Percentiles rank a stretch among this genome's conserved stretches.
Conservation (phyloP, 2,888 invertebrate genomes). For the Leucoptera coffeella region DNA sequence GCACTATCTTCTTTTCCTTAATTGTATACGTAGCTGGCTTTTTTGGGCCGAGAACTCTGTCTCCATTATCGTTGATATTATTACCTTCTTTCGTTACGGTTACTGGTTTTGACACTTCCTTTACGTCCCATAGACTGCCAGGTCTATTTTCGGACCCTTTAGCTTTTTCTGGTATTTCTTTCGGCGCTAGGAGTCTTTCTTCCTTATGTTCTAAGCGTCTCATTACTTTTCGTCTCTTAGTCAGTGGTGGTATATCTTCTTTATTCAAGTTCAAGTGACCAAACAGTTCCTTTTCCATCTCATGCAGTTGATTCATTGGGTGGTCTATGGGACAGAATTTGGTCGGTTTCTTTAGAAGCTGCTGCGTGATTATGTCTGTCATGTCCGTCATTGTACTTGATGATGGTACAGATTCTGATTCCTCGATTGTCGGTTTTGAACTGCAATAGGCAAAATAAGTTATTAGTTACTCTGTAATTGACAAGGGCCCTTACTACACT, state of each 20-base stretch:
- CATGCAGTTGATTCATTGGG: constrained; percentile 47
- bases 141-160: constrained; percentile 10
- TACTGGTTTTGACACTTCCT: constrained; percentile 13
- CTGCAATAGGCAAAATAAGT: no score
- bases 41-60: constrained; percentile 18
- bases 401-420: no score
- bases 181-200: constrained; percentile 17
- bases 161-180: constrained; percentile 10
- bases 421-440: no score
- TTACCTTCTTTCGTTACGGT: no score
- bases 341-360: constrained; percentile 12
- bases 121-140: constrained; percentile 39
- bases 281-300: constrained; percentile 41
- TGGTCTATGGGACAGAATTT: constrained; percentile 31
- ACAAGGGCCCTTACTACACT: no score
- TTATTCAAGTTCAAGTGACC: constrained; percentile 36
- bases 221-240: constrained; percentile 37
- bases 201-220: constrained; percentile 36
- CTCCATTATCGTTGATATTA: constrained; percentile 8
- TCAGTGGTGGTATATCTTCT: constrained; percentile 24
- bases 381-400: no score
- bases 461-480: no score
- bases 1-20: constrained; percentile 40
- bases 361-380: no score
- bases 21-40: constrained; percentile 41